Conservation (phyloP, 92 coral and sea anemone genomes). For the Pocillopora grandis region DNA sequence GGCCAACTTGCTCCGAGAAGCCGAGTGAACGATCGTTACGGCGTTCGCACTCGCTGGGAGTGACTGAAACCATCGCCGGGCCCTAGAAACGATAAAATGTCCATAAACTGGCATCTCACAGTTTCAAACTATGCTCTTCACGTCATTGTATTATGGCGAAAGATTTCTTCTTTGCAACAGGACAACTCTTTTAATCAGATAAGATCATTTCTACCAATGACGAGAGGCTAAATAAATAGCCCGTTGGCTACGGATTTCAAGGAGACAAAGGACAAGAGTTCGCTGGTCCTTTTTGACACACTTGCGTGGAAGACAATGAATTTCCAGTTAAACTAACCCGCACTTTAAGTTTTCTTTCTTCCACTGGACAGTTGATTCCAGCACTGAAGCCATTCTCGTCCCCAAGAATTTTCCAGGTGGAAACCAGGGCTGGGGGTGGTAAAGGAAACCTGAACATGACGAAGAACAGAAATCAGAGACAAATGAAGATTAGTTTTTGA, state of each 20-base stretch:
- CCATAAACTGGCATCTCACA: background rate
- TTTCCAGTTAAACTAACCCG: slow-evolving; percentile 50
- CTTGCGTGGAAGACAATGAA: background rate
- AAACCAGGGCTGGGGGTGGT: slow-evolving; percentile 73
- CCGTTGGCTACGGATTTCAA: too few species aligned
- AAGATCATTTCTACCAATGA: too few species aligned
- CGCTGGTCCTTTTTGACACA: background rate
- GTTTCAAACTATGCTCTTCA: too few species aligned
- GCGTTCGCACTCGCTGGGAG: slow-evolving; percentile 77
- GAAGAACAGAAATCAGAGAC: background rate
- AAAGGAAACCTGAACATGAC: slow-evolving; percentile 81
- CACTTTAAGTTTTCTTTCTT: slow-evolving; percentile 74
- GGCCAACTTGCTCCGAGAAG: slow-evolving; percentile 87
- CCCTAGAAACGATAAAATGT: slow-evolving; percentile 43
- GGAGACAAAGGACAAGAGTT: too few species aligned
- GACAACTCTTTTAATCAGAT: too few species aligned
- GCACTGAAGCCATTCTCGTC: slow-evolving; percentile 71
- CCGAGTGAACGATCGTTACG: slow-evolving; percentile 74
- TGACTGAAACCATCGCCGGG: slow-evolving; percentile 54
- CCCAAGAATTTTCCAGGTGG: slow-evolving; percentile 87
- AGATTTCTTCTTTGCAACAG: too few species aligned
- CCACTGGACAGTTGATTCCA: slow-evolving; percentile 84
- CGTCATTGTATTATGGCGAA: too few species aligned
- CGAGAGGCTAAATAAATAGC: too few species aligned
- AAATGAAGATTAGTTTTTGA: background rate